Percentiles rank a stretch among this genome's conserved stretches.
Conservation (phyloP, 2,797 vertebrate species). For the Allobates femoralis region DNA sequence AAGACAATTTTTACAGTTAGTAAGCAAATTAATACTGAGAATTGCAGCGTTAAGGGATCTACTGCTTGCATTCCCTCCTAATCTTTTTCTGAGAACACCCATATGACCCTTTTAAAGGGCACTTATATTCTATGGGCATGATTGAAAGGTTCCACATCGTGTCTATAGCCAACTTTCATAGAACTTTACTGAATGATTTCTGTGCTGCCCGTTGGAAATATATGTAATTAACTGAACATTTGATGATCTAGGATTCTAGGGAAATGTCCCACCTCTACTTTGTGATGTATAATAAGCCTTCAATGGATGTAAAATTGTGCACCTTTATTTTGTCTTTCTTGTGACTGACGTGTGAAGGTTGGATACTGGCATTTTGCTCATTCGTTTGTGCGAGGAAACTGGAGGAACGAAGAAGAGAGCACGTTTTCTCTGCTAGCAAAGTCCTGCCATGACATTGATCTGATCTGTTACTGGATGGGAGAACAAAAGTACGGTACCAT, state of each 20-base stretch:
- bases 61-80: no score
- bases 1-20: no score
- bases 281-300: not conserved
- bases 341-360: constrained; percentile 70
- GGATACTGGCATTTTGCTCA: constrained; percentile 87
- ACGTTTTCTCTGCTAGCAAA: constrained; percentile 84
- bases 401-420: constrained; percentile 85
- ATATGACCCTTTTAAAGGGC: no score
- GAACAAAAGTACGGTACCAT: constrained; percentile 75
- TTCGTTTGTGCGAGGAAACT: constrained; percentile 87
- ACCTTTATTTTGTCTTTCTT: not conserved
- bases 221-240: not conserved
- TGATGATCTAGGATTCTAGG: not conserved
- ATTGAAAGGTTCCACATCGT: no score
- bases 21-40: no score
- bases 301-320: not conserved
- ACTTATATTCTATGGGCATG: no score
- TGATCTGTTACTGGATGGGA: constrained; percentile 84
- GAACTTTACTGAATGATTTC: not conserved
- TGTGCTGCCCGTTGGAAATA: not conserved
- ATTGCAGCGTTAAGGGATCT: no score
- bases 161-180: no score
- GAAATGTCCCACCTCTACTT: not conserved
- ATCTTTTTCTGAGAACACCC: no score
- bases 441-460: constrained; percentile 86